Evolutionary conservation across 2,888 invertebrate genomes (phyloP), one percentile per base, ranked within the genome.

Genomic region (Nezara viridula): DNA sequence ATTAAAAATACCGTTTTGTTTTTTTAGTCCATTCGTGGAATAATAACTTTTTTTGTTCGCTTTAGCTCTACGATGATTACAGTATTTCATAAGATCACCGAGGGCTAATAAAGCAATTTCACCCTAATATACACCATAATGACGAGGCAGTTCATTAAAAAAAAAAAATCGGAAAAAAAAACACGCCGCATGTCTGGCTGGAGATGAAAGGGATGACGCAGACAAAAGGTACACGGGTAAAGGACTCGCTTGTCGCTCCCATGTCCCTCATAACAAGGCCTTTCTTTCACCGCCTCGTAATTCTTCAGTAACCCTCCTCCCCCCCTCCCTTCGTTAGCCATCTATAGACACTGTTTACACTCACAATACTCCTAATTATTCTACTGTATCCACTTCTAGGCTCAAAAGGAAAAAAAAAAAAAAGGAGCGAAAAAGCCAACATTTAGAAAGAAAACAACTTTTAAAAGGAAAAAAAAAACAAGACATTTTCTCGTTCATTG

Each of bases 251-350:
- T 81, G 81, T 81, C n/a, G 81, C 81, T 40, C 19, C 81, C 81
- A 81, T 81, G 81, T 81, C 44, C 44, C n/a, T 81, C 44, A 47
- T 81, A 81, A 81, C 81, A 47, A 81, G 81, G 81, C 19, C 81
- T 81, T 40, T 81, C 81, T 81, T 81, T 81, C n/a, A n/a, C n/a
- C 24, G n/a, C 44, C 5, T 44, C 24, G 44, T 81, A 81, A 81
- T 81, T 44, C 81, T 81, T 81, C 44, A n/a, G 44, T 19, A 14
- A n/a, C n/a, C n/a, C n/a, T n/a, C n/a, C 66, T 44, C 37, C 66
- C 37, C 19, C 66, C 10, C 37, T 37, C 37, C 19, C 66, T 73
- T 73, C 66, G 66, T 73, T 73, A 73, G 66, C 19, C 66, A 73
- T 73, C 66, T 73, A 73, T 73, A 73, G 66, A 37, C 32, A 37